Base-by-base conservation (phyloP, 2,888 invertebrate genomes). In the Tetrapedia diversipes region DNA sequence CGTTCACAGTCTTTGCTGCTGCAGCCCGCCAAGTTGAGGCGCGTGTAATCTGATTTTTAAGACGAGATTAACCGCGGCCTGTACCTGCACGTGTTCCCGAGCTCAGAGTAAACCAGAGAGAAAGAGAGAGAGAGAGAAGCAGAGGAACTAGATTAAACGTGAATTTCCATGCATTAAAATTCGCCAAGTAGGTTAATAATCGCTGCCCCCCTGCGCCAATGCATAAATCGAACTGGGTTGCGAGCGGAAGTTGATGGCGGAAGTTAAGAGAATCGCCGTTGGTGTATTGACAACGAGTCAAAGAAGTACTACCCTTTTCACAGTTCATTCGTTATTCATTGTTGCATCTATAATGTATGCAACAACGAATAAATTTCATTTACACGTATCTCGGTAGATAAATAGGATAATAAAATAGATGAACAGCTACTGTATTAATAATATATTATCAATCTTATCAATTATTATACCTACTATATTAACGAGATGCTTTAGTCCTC, bases 81-180 rank as follows among this genome's bases (percentile, higher is more conserved):
- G 34, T 47, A 29, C 43, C 37, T 27, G 39, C 32, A 32, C 24
- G 41, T 29, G 41, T 60, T 66, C 11, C 22, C 19, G 4, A 2
- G 16, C 14, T 14, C n/a, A n/a, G n/a, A n/a, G n/a, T n/a, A n/a
- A n/a, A n/a, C n/a, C n/a, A n/a, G n/a, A n/a, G n/a, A n/a, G n/a
- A n/a, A n/a, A n/a, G n/a, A n/a, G n/a, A n/a, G n/a, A n/a, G n/a
- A n/a, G n/a, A n/a, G n/a, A n/a, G n/a, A n/a, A n/a, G n/a, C n/a
- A n/a, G n/a, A n/a, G 10, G 39, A 54, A 47, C 75, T n/a, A 54
- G 74, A 73, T 73, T 73, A 74, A 39, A 54, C 32, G 45, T 3
- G 39, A 68, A 74, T 74, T 61, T 61, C 61, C 72, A 74, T 73
- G 32, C 61, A 74, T 73, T 73, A 73, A 73, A 73, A 73, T 73